These are phyloP conservation scores for Lagodon rhomboides DNA, from an alignment of 2,797 vertebrate species.

Conservation along the genomic window DNA sequence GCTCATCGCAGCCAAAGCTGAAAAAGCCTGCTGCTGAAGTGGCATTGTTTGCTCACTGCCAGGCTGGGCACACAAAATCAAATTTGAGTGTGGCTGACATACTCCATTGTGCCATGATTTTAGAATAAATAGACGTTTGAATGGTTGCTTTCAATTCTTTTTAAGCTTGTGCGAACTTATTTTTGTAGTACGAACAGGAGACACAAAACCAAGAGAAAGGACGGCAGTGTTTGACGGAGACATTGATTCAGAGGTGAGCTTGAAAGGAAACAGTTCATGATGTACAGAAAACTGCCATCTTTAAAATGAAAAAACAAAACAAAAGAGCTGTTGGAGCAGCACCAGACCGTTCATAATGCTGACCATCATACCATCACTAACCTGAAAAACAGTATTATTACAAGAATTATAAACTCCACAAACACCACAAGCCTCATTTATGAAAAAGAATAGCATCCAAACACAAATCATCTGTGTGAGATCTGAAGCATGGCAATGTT, in stretches of 20 bases:
- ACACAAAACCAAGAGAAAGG: neutral
- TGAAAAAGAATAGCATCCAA: neutral
- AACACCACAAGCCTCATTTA: neutral
- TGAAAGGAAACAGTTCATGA: neutral
- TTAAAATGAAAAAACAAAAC: neutral
- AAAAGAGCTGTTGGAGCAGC: neutral
- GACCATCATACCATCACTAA: neutral
- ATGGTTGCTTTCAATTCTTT: conserved; percentile 38
- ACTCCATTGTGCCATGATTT: conserved; percentile 35
- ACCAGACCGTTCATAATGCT: neutral
- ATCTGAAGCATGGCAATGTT: neutral
- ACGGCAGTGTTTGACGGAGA: conserved; percentile 3
- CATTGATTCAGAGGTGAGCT: conserved; percentile 18
- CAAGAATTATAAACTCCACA: neutral
- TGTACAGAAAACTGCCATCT: neutral
- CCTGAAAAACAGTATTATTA: neutral
- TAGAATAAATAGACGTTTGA: conserved; percentile 60
- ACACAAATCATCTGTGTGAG: neutral
- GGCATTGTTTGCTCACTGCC: conserved; percentile 45
- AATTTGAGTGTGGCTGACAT: conserved; percentile 25
- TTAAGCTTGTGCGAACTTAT: conserved; percentile 26
- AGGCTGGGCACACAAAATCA: conserved; percentile 35
- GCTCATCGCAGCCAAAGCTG: conserved; percentile 52
- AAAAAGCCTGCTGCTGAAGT: conserved; percentile 37
- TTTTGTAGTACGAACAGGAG: conserved; percentile 32